Evolutionary conservation across 2,888 invertebrate species (phyloP), one percentile per base, ranked within the genome.

Genomic region (Tipula lateralis): DNA sequence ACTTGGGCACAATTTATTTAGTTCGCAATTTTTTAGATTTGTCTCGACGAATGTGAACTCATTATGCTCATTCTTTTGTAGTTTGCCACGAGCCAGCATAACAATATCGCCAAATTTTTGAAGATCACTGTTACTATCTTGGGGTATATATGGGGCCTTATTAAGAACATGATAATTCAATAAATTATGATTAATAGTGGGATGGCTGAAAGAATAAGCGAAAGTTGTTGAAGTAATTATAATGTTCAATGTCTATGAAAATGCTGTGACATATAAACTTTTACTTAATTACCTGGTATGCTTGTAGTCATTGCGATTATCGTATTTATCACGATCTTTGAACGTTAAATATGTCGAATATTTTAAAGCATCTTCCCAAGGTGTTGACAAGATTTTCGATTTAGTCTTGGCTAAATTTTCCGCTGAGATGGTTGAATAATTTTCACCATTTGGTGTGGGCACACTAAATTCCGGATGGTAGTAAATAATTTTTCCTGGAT

Each of bases 311-410:
- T 84, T 16, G 1, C 16, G 44, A 6, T 44, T 7, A 2, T 86
- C 87, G 3, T 87, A 85, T 4, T 87, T 87, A n/a, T 88, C 86
- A 85, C 89, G 87, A 34, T 88, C 87, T 80, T 89, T 89, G 12
- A 94, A 90, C 1, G 94, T 93, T 86, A 94, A 91, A 87, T 93
- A 93, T 5, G 93, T 92, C 86, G 94, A 93, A 89, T 94, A 94
- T 85, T 93, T 91, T 39, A 95, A 88, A 1, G 94, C 94, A 85
- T 92, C 92, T 88, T 94, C 94, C 94, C 94, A 95, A 87, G 92
- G 91, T 13, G 34, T 82, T 4, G 44, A 84, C 3, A 83, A n/a
- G 81, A 84, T 39, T 13, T 66, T 81, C 3, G 32, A 9, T 44
- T n/a, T 83, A 5, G 4, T n/a, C 19, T 29, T 12, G 1, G 83